Base-by-base conservation (phyloP, 1,140 invertebrate genomes). In the Zaprionus gabonicus region DNA sequence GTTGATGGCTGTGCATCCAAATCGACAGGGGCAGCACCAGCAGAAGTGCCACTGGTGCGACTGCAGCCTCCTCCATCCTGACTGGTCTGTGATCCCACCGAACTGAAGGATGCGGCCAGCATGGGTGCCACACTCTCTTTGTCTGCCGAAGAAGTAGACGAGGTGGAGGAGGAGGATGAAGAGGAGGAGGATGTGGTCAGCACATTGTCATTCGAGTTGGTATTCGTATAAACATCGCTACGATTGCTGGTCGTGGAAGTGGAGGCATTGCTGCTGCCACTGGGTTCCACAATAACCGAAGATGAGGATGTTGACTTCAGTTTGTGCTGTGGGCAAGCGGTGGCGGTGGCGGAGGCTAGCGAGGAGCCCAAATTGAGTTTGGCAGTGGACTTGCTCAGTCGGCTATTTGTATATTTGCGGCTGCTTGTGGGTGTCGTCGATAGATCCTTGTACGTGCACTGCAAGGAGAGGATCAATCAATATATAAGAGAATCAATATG, bases 381-480 rank as follows among this genome's bases (percentile, higher is more conserved):
- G 81, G 91, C 91, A 91, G 90, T 92, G 79, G 91, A 92, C 81
- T 92, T 92, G 76, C 86, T 92, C 62, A 92, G 72, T 64, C 91
- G 88, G 51, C 71, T 91, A 28, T 91, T 87, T 25, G 84, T 91
- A 51, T 77, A 85, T 41, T 82, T 85, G 44, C 91, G 86, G 59
- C 91, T 92, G 73, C 91, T 92, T 2, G 91, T 92, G 7, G 91
- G 91, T 5, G 91, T 92, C 60, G 91, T 82, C 36, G 85, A 81
- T 31, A 85, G 68, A 76, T 92, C 91, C 56, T 92, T 92, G 63
- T 92, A 92, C 12, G 91, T 91, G 77, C 80, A 91, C 88, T 91
- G 17, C 23, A 28, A 34, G 31, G 9, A 55, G 56, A 2, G 3
- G 49, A 25, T 12, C 27, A 23, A 25, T 65, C 3, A 41, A 64